Evolutionary conservation across 2,797 vertebrate genomes (phyloP).

Genomic region (Esox lucius): DNA sequence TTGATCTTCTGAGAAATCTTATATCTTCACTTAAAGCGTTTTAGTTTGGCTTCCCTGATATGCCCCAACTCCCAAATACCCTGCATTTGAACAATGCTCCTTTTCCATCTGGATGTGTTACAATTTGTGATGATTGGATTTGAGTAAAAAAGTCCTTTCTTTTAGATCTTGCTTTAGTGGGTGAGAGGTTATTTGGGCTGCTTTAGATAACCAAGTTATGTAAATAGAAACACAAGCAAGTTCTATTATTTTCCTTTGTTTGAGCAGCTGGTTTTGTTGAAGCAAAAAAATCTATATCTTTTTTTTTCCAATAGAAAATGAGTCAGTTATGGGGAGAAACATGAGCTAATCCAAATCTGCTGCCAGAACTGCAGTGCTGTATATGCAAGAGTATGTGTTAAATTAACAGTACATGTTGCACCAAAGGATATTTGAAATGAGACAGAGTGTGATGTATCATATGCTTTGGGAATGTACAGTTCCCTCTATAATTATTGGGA

Average conservation of each 20-base stretch:
- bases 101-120: conserved; percentile 31
- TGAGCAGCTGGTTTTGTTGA: conserved; percentile 53
- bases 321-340: conserved; percentile 33
- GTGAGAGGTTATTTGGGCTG: conserved; percentile 49
- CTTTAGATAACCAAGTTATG: conserved; percentile 22
- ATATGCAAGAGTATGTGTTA: conserved; percentile 27
- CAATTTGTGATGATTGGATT: conserved; percentile 12
- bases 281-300: background rate
- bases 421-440: conserved; percentile 8
- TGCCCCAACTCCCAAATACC: background rate
- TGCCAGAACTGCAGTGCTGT: conserved; percentile 17
- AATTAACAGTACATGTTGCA: conserved; percentile 19
- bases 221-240: conserved; percentile 25
- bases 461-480: background rate
- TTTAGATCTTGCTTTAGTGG: conserved; percentile 37
- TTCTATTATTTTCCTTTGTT: conserved; percentile 38
- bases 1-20: conserved; percentile 1
- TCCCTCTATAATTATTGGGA: too few species aligned
- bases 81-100: background rate
- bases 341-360: conserved; percentile 40
- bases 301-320: conserved; percentile 40
- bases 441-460: conserved; percentile 15
- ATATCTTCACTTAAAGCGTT: conserved; percentile 9
- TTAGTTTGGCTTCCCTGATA: background rate
- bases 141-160: background rate